Conservation (phyloP, 1,140 invertebrate genomes). For the Euwallacea fornicatus region DNA sequence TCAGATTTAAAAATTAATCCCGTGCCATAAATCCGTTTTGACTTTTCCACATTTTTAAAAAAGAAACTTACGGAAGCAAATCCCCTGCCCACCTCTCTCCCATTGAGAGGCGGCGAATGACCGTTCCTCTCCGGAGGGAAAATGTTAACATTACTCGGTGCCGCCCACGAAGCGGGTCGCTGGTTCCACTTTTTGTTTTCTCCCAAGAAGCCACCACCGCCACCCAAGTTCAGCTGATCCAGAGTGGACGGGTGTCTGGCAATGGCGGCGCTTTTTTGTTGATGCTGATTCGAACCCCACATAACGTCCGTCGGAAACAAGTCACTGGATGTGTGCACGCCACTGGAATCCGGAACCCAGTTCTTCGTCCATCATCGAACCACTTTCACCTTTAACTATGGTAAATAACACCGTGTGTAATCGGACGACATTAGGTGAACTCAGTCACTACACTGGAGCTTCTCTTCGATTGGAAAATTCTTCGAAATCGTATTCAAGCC, state of each 20-base stretch:
- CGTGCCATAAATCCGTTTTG: too few relatives aligned
- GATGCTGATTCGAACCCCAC: constrained; percentile 24
- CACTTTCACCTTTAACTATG: constrained; percentile 25
- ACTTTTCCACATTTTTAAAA: too few relatives aligned
- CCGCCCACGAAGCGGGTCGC: constrained; percentile 47
- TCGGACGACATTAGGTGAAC: neutral
- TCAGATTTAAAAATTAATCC: too few relatives aligned
- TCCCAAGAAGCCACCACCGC: constrained; percentile 43
- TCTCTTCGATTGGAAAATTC: neutral
- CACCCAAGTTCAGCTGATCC: constrained; percentile 19
- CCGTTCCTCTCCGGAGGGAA: constrained; percentile 36
- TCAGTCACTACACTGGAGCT: neutral
- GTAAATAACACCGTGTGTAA: neutral
- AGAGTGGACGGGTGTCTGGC: constrained; percentile 39
- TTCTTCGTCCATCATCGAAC: constrained; percentile 16
- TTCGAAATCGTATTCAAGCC: neutral
- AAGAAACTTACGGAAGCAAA: constrained; percentile 41
- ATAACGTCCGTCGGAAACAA: constrained; percentile 21
- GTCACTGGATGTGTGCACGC: constrained; percentile 5
- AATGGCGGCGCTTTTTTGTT: constrained; percentile 28
- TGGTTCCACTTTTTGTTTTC: constrained; percentile 46
- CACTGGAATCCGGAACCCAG: constrained; percentile 12
- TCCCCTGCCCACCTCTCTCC: constrained; percentile 15
- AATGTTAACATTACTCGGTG: constrained; percentile 40
- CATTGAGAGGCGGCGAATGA: constrained; percentile 17